phyloP scores from a whole-genome alignment of 2,797 vertebrate genomes.

The Halcyon badia region DNA sequence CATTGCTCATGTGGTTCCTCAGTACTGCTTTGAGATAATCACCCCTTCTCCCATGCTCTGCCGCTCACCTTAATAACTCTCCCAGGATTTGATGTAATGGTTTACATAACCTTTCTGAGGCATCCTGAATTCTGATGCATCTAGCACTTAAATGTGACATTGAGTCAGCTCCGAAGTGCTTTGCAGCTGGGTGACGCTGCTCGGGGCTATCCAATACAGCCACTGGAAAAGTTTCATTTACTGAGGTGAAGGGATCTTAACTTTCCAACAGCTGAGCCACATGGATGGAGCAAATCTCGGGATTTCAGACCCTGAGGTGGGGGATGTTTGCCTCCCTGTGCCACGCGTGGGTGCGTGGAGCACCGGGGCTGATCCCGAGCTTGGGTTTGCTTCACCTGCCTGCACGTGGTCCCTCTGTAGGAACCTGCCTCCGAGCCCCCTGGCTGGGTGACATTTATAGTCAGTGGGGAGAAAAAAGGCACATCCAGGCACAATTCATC shows the following conservation, averaged over 20 bases:
- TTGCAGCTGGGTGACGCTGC: slow-evolving; percentile 4
- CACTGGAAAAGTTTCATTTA: slow-evolving; percentile 14
- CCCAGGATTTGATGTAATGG: slow-evolving; percentile 56
- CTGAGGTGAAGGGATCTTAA: not conserved
- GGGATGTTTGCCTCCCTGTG: not conserved
- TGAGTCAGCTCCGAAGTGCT: slow-evolving; percentile 36
- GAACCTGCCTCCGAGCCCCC: not conserved
- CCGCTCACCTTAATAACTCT: slow-evolving; percentile 63
- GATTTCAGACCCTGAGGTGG: not conserved
- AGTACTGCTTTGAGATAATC: slow-evolving; percentile 46
- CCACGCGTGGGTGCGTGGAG: rapidly evolving
- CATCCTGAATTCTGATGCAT: slow-evolving; percentile 57
- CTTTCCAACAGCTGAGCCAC: not conserved
- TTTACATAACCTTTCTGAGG: slow-evolving; percentile 60
- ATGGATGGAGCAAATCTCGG: not conserved
- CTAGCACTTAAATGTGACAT: slow-evolving; percentile 54
- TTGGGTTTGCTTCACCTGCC: not conserved
- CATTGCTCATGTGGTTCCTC: not conserved
- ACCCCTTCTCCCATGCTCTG: slow-evolving; percentile 60
- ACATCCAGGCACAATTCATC: not conserved
- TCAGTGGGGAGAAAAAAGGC: not conserved
- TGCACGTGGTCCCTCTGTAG: not conserved
- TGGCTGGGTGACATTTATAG: slow-evolving; percentile 46
- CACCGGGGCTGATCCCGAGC: not conserved
- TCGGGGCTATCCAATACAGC: not conserved